Evolutionary conservation across 2,113 vertebrate genomes (phyloP).

Genomic region (Chlamydotis undulata): DNA sequence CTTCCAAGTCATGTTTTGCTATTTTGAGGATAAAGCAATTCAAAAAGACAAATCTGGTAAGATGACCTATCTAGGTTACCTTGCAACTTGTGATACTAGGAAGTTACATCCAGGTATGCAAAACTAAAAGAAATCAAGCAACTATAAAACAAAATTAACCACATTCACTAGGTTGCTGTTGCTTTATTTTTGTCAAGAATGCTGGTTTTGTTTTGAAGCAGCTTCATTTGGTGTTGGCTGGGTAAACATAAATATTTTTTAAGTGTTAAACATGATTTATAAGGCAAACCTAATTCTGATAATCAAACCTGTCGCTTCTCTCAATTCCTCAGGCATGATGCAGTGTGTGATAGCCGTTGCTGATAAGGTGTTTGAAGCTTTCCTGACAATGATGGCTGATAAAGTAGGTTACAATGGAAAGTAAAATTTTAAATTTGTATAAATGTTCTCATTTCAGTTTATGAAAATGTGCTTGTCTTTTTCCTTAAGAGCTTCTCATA

Average conservation of each 20-base stretch:
- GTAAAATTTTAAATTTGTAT: not conserved
- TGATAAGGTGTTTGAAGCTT: constrained; percentile 96
- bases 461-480: not conserved
- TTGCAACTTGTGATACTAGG: not conserved
- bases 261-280: not conserved
- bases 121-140: not conserved
- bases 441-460: not conserved
- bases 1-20: constrained; percentile 98
- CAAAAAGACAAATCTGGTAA: constrained; percentile 97
- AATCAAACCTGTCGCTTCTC: not conserved
- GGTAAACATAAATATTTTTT: not conserved
- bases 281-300: not conserved
- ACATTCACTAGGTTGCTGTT: not conserved
- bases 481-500: not conserved
- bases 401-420: constrained; percentile 79
- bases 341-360: constrained; percentile 95
- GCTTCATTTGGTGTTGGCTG: not conserved
- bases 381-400: constrained; percentile 96
- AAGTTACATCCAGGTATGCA: not conserved
- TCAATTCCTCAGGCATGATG: constrained; percentile 89
- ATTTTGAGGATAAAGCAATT: constrained; percentile 98
- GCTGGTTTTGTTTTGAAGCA: not conserved
- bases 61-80: not conserved
- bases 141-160: not conserved
- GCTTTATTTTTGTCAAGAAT: not conserved